phyloP scores from a whole-genome alignment of 2,888 invertebrate species.

The Heteromyza rotundicornis region DNA sequence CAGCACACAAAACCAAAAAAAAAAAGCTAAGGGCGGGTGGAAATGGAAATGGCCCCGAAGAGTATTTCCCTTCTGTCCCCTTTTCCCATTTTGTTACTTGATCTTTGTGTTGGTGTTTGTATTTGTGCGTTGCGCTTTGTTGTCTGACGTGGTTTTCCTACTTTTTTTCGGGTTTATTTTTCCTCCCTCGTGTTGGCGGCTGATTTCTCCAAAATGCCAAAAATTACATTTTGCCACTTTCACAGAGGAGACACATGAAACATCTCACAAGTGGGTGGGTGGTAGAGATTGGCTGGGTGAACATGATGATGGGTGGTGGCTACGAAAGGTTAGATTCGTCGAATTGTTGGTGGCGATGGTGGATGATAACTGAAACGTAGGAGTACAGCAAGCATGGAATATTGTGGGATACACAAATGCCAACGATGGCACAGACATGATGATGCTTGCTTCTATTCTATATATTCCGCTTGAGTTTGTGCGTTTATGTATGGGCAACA shows the following conservation, averaged over 20 bases:
- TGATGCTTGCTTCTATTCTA: conserved; percentile 24
- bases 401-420: not conserved
- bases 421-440: not conserved
- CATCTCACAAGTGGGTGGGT: conserved; percentile 18
- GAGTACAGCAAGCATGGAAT: not conserved
- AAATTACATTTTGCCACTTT: conserved; percentile 53
- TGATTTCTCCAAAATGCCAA: conserved; percentile 41
- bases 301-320: not conserved
- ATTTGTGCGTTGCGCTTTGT: conserved; percentile 4
- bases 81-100: too few species aligned
- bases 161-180: not conserved
- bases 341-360: conserved; percentile 7
- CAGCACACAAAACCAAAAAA: too few species aligned
- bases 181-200: conserved; percentile 19
- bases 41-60: not conserved
- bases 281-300: not conserved
- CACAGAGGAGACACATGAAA: conserved; percentile 45
- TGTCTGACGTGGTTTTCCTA: conserved; percentile 13
- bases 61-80: too few species aligned
- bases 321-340: not conserved
- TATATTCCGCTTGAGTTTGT: conserved; percentile 16
- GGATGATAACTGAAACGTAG: not conserved
- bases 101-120: not conserved
- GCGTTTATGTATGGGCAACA: conserved; percentile 7
- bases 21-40: too few species aligned